Base-by-base conservation (phyloP, 2,113 vertebrate species). In the Epinephelus cyanopodus region DNA sequence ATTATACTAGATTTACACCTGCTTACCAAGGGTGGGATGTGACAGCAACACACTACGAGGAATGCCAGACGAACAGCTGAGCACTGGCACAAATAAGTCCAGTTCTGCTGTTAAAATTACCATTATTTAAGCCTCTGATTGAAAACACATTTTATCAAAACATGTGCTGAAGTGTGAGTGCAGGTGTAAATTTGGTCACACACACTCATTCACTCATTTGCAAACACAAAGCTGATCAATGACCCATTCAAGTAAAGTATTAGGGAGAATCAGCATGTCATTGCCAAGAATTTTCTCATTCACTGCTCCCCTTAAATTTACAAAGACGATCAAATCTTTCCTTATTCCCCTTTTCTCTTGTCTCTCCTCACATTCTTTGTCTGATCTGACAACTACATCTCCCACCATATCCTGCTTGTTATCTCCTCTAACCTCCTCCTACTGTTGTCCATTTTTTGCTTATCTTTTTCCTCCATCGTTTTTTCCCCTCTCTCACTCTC, bases 321-420 rank as follows among this genome's bases (percentile, higher is more conserved):
- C 17, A 6, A 14, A 33, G 58, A 19, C 2, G 6, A 50, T 14
- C 29, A 25, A 14, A 45, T 45, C 42, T 45, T 5, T 71, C 42
- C 74, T 47, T 50, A 11, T 74, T 52, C n/a, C 54, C 57, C 4
- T 25, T 53, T 53, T 27, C 37, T 63, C 56, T 39, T 77, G 9
- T 77, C 65, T 79, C 58, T 67, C 61, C 48, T 37, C 77, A 79
- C 69, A 79, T 53, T 61, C 17, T 39, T 81, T 86, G 54, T 84
- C 72, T 88, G 75, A 85, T 88, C 52, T 23, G 47, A 67, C n/a
- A 65, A 82, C 76, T 82, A 86, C 84, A 85, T 89, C 56, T 65
- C 19, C 58, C 29, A 33, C 58, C 42, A 50, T 21, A 69, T 61
- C 52, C 52, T 58, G 14, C 56, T 27, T 21, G 45, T 42, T 33